A percentile compares a stretch with the other conserved stretches of the same genome.
Conservation (phyloP, 2,888 invertebrate species). For the Thecophora atra region DNA sequence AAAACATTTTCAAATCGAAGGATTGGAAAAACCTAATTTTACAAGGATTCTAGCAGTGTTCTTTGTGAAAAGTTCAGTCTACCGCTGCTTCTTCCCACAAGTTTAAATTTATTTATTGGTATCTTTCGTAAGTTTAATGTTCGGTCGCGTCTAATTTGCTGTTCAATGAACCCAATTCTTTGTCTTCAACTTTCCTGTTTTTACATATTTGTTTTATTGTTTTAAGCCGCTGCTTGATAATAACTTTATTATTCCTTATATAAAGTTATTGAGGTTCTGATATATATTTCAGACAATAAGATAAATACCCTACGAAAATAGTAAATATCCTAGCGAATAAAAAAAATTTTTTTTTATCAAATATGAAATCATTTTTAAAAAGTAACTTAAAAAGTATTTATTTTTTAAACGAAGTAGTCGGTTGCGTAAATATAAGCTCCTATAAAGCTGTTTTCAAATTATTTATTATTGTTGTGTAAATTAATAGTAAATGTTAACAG, state of each 20-base stretch:
- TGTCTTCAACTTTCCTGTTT: background rate
- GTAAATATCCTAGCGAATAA: too few species aligned
- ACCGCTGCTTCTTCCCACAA: background rate
- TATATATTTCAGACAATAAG: background rate
- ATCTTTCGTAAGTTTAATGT: slow-evolving; percentile 2
- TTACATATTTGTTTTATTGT: background rate
- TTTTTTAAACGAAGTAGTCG: background rate
- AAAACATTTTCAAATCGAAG: too few species aligned
- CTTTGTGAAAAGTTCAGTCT: background rate
- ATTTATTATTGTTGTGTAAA: too few species aligned
- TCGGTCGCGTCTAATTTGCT: slow-evolving; percentile 49
- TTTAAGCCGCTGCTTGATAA: background rate
- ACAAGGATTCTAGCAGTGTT: background rate
- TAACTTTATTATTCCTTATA: background rate
- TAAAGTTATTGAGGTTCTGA: background rate
- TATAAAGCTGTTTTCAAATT: too few species aligned
- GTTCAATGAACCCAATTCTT: slow-evolving; percentile 51
- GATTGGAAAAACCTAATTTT: background rate
- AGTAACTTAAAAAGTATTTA: too few species aligned
- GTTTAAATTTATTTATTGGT: background rate
- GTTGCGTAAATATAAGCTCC: too few species aligned
- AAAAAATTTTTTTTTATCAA: too few species aligned
- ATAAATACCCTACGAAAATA: background rate
- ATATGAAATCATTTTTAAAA: too few species aligned
- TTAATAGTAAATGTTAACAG: background rate